Evolutionary conservation across 1,140 invertebrate genomes (phyloP), one percentile per base, ranked within the genome.

Genomic region (Asbolus verrucosus): DNA sequence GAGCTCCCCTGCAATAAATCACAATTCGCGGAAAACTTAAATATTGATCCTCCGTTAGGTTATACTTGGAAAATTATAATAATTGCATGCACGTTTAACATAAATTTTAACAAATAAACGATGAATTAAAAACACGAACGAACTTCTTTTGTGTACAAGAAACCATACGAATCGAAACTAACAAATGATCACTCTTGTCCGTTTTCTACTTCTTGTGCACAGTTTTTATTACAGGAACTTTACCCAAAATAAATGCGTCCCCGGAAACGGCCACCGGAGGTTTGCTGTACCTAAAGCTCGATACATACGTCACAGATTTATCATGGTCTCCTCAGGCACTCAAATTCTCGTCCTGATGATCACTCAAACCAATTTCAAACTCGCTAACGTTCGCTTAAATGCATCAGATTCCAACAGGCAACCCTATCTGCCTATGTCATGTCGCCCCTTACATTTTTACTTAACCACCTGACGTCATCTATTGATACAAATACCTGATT

Each of bases 331-430:
- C 15, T 43, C 13, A 15, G 39, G 39, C 39, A 43, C 14, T 43
- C 39, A 43, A 43, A 43, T 43, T 43, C 13, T 43, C 39, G 11
- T 43, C 15, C 4, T 43, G 16, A 43, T 43, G 39, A 18, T 14
- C 39, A 16, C 13, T 14, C 14, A 14, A 43, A 43, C 13, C 39
- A 43, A 43, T 43, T 6, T 38, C n/a, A 3, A 4, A 5, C 27
- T 8, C 27, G 4, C 4, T 8, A 30, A 30, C 27, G 27, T 30
- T 30, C 27, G 27, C 4, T 30, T n/a, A n/a, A n/a, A n/a, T n/a
- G n/a, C n/a, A n/a, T n/a, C n/a, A n/a, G n/a, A n/a, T n/a, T n/a
- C n/a, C n/a, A n/a, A n/a, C n/a, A n/a, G n/a, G n/a, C n/a, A n/a
- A n/a, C n/a, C n/a, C n/a, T n/a, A n/a, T n/a, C n/a, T n/a, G n/a